These are phyloP conservation scores for Paguma larvata DNA, from an alignment of 2,797 vertebrate species.

Conservation along the genomic window DNA sequence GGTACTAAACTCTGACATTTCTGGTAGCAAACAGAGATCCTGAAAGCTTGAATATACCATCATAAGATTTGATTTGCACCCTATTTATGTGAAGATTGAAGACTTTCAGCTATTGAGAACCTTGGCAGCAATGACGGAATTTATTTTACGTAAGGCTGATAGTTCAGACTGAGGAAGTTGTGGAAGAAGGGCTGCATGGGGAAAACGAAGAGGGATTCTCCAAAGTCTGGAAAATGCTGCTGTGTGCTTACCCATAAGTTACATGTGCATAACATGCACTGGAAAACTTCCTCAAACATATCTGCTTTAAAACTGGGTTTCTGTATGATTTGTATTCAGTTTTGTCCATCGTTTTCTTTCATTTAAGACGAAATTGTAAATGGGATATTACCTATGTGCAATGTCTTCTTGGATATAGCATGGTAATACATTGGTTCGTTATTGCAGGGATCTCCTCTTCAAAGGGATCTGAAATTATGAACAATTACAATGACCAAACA, in stretches of 20 bases:
- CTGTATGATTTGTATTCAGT: neutral
- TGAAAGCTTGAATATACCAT: constrained; percentile 76
- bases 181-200: neutral
- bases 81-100: constrained; percentile 82
- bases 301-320: neutral
- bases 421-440: neutral
- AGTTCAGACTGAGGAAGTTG: constrained; percentile 40
- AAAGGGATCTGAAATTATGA: constrained; percentile 30
- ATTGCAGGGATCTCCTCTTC: neutral
- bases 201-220: neutral
- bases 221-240: neutral
- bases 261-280: neutral
- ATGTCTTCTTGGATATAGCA: neutral
- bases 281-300: neutral
- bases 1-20: constrained; percentile 80
- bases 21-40: constrained; percentile 78
- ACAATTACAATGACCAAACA: constrained; percentile 2
- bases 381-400: neutral
- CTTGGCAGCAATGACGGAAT: constrained; percentile 75
- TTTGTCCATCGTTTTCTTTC: neutral
- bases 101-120: constrained; percentile 70
- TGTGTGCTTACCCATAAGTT: neutral
- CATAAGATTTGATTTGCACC: constrained; percentile 79
- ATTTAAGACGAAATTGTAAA: neutral
- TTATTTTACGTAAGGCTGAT: constrained; percentile 72